Evolutionary conservation across 1,140 invertebrate species (phyloP), one percentile per base, ranked within the genome.

Genomic region (Drosophila sp.): DNA sequence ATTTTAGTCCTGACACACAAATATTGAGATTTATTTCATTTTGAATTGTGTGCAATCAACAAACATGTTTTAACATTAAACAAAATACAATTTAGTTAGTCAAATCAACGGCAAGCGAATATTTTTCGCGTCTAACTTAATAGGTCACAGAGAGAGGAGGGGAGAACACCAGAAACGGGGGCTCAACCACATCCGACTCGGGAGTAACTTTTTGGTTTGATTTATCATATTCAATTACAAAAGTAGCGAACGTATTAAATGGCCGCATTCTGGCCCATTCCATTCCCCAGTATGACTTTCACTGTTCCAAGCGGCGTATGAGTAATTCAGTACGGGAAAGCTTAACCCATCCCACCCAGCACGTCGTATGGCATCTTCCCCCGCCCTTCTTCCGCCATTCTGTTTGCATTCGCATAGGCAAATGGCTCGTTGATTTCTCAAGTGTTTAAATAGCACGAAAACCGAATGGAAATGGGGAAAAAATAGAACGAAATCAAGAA

Each of bases 211-310:
- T 79, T 70, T 27, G 63, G 45, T 90, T 89, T 90, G 82, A 90
- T 90, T 90, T 90, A 90, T 90, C 89, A 84, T 90, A 90, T 90
- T 90, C 89, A 90, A 90, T 90, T 90, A 90, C 80, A 90, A 73
- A 86, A 80, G 71, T 62, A 73, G 64, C 77, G 64, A 73, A 84
- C 84, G 84, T 84, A 87, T 80, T 89, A 87, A 86, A 81, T 82
- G 71, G 63, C 71, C 83, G 77, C 79, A 76, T 81, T 67, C 78
- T 48, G 81, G 38, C 41, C 25, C n/a, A n/a, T n/a, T n/a, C n/a
- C n/a, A n/a, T n/a, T n/a, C n/a, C n/a, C n/a, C n/a, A n/a, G n/a
- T 5, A n/a, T 29, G 18, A n/a, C 36, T n/a, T 21, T 11, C 38
- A 25, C 38, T 29, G 66, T 67, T 54, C 56, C 75, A 76, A 9